phyloP scores from a whole-genome alignment of 2,888 invertebrate genomes.

The Sarcophaga caerulescens region DNA sequence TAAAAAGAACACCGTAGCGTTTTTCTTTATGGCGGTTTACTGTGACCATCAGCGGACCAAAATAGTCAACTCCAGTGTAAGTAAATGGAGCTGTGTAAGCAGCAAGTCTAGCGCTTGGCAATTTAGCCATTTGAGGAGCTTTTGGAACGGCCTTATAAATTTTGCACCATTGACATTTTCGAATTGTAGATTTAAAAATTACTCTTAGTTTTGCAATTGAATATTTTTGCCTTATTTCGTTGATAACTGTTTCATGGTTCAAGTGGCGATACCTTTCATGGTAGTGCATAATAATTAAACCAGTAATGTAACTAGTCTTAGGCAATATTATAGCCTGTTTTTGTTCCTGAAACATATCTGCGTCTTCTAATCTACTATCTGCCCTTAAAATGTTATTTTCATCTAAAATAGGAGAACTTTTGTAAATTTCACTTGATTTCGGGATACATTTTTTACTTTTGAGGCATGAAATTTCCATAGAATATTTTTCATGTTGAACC shows the following conservation, averaged over 20 bases:
- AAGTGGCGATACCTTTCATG: slow-evolving; percentile 18
- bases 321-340: background rate
- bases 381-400: background rate
- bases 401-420: slow-evolving; percentile 3
- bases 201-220: slow-evolving; percentile 34
- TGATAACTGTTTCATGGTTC: slow-evolving; percentile 20
- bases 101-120: slow-evolving; percentile 26
- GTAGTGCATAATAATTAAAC: too few relatives aligned
- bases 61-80: too few relatives aligned
- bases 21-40: slow-evolving; percentile 36
- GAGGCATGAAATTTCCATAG: slow-evolving; percentile 37
- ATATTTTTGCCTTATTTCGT: slow-evolving; percentile 13
- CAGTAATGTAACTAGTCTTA: background rate
- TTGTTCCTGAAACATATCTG: too few relatives aligned
- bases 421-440: slow-evolving; percentile 35
- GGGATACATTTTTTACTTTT: background rate
- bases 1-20: slow-evolving; percentile 57
- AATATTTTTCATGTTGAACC: slow-evolving; percentile 43
- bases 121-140: slow-evolving; percentile 39
- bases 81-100: slow-evolving; percentile 4
- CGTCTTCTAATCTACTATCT: background rate
- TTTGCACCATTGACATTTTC: slow-evolving; percentile 47
- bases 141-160: slow-evolving; percentile 37
- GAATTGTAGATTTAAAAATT: slow-evolving; percentile 27
- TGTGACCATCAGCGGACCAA: too few relatives aligned